phyloP scores from a whole-genome alignment of 2,113 vertebrate genomes.

The Dromiciops gliroides region DNA sequence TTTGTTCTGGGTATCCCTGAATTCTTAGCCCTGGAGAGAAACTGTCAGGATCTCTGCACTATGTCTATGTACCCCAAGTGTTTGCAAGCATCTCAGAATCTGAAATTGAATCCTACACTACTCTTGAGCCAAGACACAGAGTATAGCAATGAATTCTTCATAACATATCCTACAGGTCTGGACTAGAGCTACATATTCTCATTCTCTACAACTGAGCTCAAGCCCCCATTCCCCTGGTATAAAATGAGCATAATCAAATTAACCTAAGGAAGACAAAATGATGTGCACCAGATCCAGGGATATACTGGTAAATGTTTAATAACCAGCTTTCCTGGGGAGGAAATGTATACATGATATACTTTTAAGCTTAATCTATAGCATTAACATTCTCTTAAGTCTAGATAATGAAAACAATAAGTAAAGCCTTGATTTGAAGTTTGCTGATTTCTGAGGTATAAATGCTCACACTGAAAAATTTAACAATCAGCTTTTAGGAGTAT shows the following conservation, averaged over 20 bases:
- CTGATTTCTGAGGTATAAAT: background rate
- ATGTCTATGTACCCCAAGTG: background rate
- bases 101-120: background rate
- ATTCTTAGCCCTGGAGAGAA: background rate
- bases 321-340: too few relatives aligned
- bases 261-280: background rate
- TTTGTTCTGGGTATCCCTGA: background rate
- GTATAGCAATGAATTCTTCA: background rate
- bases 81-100: too few relatives aligned
- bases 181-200: too few relatives aligned
- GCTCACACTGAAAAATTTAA: background rate
- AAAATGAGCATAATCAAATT: background rate
- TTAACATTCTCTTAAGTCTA: background rate
- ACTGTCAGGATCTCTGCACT: background rate
- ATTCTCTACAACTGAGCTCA: background rate
- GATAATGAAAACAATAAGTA: background rate
- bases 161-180: background rate
- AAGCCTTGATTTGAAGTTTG: background rate
- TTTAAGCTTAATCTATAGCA: background rate
- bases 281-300: too few relatives aligned
- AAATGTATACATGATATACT: background rate
- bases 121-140: background rate
- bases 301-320: too few relatives aligned
- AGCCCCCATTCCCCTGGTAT: background rate
- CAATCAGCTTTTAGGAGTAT: background rate